Conservation (phyloP, 2,113 vertebrate genomes). For the Melanocharis versteri region DNA sequence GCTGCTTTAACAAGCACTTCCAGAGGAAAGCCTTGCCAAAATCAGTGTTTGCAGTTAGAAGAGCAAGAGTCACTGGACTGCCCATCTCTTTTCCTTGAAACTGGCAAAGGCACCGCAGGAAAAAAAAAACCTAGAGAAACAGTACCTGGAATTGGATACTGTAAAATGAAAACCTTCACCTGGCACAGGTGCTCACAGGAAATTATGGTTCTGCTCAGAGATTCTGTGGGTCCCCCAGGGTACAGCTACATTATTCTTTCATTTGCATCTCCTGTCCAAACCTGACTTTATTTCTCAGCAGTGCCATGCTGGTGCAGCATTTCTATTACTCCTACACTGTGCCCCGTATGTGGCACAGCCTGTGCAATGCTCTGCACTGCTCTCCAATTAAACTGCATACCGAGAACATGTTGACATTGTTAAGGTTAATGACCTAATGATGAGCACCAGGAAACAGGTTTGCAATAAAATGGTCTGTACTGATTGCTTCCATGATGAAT, state of each 20-base stretch:
- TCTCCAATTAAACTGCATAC: constrained; percentile 58
- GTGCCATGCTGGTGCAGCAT: background rate
- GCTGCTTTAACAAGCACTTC: background rate
- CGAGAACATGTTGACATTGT: constrained; percentile 67
- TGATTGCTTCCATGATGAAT: constrained; percentile 66
- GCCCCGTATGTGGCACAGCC: background rate
- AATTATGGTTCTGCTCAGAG: background rate
- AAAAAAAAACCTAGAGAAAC: background rate
- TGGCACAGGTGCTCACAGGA: background rate
- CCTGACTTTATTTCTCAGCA: background rate
- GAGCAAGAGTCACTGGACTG: background rate
- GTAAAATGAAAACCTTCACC: background rate
- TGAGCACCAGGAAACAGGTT: constrained; percentile 66
- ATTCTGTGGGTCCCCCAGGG: background rate
- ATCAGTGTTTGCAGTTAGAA: background rate
- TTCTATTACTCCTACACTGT: background rate
- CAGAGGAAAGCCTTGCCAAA: background rate
- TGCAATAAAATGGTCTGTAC: constrained; percentile 60
- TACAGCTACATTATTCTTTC: background rate
- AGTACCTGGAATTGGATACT: background rate
- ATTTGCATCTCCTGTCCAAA: background rate
- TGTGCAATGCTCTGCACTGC: background rate
- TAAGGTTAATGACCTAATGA: constrained; percentile 71
- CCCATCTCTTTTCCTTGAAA: background rate
- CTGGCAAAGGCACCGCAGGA: background rate